Conservation (phyloP, 2,113 vertebrate genomes). For the Charina bottae region DNA sequence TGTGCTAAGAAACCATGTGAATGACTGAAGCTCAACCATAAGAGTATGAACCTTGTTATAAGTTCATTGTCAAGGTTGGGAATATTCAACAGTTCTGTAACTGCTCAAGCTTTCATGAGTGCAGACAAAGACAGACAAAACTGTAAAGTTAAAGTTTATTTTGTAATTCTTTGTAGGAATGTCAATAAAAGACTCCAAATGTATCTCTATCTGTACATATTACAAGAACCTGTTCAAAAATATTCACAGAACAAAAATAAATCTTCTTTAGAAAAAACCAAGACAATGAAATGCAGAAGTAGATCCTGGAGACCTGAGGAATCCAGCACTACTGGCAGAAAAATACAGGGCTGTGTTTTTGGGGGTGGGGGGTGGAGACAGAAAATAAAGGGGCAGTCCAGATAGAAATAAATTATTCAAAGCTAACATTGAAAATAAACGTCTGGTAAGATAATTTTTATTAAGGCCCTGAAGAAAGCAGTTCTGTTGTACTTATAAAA, state of each 20-base stretch:
- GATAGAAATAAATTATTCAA: conserved; percentile 83
- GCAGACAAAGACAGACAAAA: conserved; percentile 50
- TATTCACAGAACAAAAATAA: conserved; percentile 88
- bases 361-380: conserved; percentile 65
- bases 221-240: conserved; percentile 81
- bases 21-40: neutral
- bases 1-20: neutral
- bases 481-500: conserved; percentile 70
- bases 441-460: conserved; percentile 48
- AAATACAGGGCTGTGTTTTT: conserved; percentile 69
- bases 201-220: conserved; percentile 84
- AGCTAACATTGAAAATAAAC: conserved; percentile 72
- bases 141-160: conserved; percentile 85
- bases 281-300: conserved; percentile 81
- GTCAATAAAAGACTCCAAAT: conserved; percentile 84
- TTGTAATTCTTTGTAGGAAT: conserved; percentile 80
- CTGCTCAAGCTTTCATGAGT: neutral
- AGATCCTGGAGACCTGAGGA: conserved; percentile 73
- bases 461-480: conserved; percentile 79
- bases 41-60: neutral
- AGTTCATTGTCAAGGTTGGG: neutral
- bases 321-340: conserved; percentile 79
- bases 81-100: neutral
- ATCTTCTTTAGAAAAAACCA: conserved; percentile 83
- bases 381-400: conserved; percentile 74